Conservation (phyloP, 2,113 vertebrate species). For the Noturus placidus region DNA sequence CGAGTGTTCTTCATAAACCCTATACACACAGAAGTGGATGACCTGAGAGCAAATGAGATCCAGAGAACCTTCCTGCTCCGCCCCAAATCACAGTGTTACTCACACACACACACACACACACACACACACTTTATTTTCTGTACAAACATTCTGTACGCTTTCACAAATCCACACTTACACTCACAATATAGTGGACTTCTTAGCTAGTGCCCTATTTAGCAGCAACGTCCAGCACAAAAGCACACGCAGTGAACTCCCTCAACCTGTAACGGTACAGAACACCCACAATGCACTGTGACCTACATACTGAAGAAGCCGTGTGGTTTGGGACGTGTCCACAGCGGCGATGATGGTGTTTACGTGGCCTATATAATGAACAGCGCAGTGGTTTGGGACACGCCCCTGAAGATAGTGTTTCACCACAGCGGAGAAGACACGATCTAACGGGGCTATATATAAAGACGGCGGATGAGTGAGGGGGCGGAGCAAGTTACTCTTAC, state of each 20-base stretch:
- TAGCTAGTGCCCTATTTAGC: background rate
- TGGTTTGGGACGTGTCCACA: background rate
- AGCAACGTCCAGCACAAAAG: background rate
- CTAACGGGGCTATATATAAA: background rate
- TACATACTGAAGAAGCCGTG: background rate
- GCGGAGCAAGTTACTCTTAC: background rate
- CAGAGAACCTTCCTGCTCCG: background rate
- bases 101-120: no score
- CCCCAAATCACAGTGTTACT: background rate
- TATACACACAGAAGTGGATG: slow-evolving; percentile 54
- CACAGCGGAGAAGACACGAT: background rate
- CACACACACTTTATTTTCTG: no score
- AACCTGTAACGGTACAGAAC: background rate
- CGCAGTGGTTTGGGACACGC: background rate
- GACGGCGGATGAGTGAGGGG: background rate
- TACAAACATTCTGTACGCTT: background rate
- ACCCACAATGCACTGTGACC: background rate
- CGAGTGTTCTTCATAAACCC: slow-evolving; percentile 63
- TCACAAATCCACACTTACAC: background rate
- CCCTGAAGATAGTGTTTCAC: background rate
- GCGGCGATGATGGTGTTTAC: no score
- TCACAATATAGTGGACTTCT: background rate
- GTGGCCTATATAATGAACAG: background rate
- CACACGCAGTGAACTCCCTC: background rate
- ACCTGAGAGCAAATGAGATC: slow-evolving; percentile 40